A percentile compares a stretch with the other conserved stretches of the same genome.
Conservation (phyloP, 1,140 invertebrate species). For the Macrobrachium rosenbergii region DNA sequence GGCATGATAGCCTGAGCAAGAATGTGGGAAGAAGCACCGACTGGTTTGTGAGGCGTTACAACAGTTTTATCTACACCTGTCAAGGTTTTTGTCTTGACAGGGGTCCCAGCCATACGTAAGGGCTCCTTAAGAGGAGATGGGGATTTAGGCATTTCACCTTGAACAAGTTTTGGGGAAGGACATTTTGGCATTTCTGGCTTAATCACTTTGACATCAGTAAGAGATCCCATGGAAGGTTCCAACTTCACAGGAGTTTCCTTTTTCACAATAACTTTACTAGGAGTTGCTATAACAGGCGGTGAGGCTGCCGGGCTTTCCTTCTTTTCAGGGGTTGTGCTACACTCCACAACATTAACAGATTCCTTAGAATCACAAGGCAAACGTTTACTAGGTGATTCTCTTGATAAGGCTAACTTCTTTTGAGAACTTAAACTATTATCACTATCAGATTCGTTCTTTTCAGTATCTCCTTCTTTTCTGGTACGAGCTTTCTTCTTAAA, state of each 20-base stretch:
- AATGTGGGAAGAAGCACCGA: conserved; percentile 49
- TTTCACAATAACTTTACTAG: conserved; percentile 39
- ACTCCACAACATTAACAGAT: neutral
- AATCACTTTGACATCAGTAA: conserved; percentile 37
- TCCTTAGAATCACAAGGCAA: neutral
- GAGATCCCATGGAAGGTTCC: neutral
- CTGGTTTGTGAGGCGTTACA: conserved; percentile 9
- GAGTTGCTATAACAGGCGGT: conserved; percentile 27
- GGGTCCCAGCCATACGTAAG: conserved; percentile 39
- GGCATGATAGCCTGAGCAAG: conserved; percentile 62
- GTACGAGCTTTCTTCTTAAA: conserved; percentile 55
- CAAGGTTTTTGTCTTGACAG: conserved; percentile 37
- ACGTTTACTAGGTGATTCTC: conserved; percentile 54
- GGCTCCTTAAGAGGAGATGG: conserved; percentile 39
- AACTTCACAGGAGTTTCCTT: conserved; percentile 36
- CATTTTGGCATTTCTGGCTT: conserved; percentile 52
- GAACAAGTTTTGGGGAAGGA: conserved; percentile 42
- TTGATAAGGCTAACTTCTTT: conserved; percentile 35
- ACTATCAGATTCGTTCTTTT: conserved; percentile 61
- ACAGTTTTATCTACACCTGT: conserved; percentile 27
- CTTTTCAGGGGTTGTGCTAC: conserved; percentile 40
- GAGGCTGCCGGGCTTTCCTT: conserved; percentile 30
- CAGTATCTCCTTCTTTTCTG: conserved; percentile 58
- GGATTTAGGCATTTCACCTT: conserved; percentile 13
- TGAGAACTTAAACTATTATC: conserved; percentile 38